These are phyloP conservation scores for Oryctolagus cuniculus DNA, from an alignment of 2,113 vertebrate genomes.

Conservation along the genomic window DNA sequence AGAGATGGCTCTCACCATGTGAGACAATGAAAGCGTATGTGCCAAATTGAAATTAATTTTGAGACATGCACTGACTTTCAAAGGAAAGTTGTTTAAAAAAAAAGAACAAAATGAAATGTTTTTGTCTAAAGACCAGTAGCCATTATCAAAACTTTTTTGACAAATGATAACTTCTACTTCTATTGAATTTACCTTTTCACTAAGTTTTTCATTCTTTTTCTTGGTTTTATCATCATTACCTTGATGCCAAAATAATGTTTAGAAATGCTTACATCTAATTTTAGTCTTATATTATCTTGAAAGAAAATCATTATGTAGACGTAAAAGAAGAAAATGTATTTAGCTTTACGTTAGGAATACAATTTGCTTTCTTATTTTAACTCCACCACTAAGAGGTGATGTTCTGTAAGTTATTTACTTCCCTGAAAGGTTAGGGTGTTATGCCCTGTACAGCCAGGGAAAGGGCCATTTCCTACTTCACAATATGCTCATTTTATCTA, in stretches of 20 bases:
- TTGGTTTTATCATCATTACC: conserved; percentile 14
- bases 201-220: not conserved
- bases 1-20: not conserved
- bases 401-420: not conserved
- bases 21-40: not conserved
- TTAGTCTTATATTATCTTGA: conserved; percentile 4
- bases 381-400: not conserved
- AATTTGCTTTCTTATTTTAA: not conserved
- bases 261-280: not conserved
- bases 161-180: not conserved
- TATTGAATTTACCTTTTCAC: not conserved
- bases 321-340: conserved; percentile 3
- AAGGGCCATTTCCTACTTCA: not conserved
- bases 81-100: conserved; percentile 2
- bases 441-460: not conserved
- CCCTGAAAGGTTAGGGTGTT: not conserved
- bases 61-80: not conserved
- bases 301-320: conserved; percentile 4
- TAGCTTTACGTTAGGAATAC: conserved; percentile 7
- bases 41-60: not conserved
- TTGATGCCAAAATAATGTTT: not conserved
- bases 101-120: not conserved
- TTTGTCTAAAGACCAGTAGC: not conserved
- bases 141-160: not conserved
- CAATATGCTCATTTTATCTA: not conserved